Conservation (phyloP, 2,113 vertebrate species). For the Calyptomena viridis region DNA sequence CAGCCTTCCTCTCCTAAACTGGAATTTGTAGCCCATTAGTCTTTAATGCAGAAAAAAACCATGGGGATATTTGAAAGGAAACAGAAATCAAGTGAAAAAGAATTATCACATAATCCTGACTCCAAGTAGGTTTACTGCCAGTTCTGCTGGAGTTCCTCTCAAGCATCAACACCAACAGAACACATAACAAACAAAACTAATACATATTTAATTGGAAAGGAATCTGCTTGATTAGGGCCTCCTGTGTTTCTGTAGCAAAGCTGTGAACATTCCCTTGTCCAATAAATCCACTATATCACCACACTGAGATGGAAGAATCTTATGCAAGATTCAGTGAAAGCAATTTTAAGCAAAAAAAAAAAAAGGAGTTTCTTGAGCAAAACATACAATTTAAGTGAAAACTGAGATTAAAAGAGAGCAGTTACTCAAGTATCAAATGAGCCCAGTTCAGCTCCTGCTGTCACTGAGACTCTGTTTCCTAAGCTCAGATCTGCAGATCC, state of each 20-base stretch:
- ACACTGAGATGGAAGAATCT: background rate
- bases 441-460: background rate
- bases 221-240: background rate
- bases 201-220: background rate
- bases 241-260: background rate
- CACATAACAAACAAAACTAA: background rate
- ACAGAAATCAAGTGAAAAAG: background rate
- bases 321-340: background rate
- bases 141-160: background rate
- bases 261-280: background rate
- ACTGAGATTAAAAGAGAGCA: background rate
- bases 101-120: background rate
- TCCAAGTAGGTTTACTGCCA: background rate
- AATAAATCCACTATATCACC: background rate
- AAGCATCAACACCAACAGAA: background rate
- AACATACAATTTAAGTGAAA: background rate
- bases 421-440: background rate
- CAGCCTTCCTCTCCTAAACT: background rate
- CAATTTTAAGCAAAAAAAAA: background rate
- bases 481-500: background rate
- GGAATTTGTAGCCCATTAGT: background rate
- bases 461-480: background rate
- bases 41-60: background rate
- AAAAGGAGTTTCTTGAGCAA: background rate
- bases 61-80: background rate